These are phyloP conservation scores for Fregata magnificens DNA, from an alignment of 2,113 vertebrate genomes.

Conservation along the genomic window DNA sequence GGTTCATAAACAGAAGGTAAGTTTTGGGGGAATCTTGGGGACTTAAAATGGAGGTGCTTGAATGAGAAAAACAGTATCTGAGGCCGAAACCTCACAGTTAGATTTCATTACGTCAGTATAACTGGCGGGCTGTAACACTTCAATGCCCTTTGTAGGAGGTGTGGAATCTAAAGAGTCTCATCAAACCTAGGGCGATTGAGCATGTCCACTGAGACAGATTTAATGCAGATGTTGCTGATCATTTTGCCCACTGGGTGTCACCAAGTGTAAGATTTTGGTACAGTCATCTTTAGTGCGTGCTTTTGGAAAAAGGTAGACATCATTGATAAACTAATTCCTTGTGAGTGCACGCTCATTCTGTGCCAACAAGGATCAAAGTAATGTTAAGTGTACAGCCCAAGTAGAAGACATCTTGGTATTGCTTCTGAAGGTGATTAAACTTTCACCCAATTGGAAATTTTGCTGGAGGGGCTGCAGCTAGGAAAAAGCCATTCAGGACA, in stretches of 20 bases:
- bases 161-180: neutral
- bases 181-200: neutral
- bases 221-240: neutral
- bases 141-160: no score
- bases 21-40: no score
- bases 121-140: neutral
- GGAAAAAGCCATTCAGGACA: neutral
- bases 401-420: neutral
- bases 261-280: neutral
- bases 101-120: neutral
- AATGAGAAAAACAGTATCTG: neutral
- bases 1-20: neutral
- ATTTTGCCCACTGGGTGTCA: neutral
- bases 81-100: neutral
- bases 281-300: rapidly evolving
- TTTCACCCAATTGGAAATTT: rapidly evolving
- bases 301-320: neutral
- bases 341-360: rapidly evolving
- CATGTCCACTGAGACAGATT: no score
- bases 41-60: neutral
- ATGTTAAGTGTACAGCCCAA: neutral
- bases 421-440: neutral
- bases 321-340: no score
- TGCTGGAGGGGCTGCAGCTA: neutral
- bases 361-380: rapidly evolving